Evolutionary conservation across 2,797 vertebrate genomes (phyloP).

Genomic region (Syngnathus rostellatus): DNA sequence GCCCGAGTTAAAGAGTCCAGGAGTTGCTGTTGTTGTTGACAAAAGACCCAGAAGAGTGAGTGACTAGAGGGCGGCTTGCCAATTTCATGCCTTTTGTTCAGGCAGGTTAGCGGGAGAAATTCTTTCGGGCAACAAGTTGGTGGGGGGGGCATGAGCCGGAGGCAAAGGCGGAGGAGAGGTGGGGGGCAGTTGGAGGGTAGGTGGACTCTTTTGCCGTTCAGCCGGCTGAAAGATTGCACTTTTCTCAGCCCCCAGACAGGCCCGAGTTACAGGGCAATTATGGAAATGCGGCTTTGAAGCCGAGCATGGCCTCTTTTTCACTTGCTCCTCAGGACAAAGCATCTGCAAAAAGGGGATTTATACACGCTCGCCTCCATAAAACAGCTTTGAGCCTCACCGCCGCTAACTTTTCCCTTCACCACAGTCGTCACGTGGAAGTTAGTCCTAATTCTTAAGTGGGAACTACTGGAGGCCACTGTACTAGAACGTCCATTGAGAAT

Average conservation of each 20-base stretch:
- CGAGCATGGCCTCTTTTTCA: constrained; percentile 74
- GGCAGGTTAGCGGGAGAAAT: constrained; percentile 75
- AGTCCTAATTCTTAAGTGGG: constrained; percentile 2
- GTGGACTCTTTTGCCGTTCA: constrained; percentile 79
- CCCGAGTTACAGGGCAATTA: constrained; percentile 97
- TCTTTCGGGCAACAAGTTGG: constrained; percentile 87
- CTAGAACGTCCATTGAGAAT: background rate
- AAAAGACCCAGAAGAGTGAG: constrained; percentile 73
- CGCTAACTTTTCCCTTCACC: constrained; percentile 5
- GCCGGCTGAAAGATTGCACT: constrained; percentile 89
- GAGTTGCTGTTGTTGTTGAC: constrained; percentile 63
- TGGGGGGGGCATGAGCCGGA: constrained; percentile 62
- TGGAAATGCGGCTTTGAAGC: constrained; percentile 98
- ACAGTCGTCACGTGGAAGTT: constrained; percentile 1
- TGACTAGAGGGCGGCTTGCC: constrained; percentile 71
- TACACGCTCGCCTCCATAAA: constrained; percentile 49
- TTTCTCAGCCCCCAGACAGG: constrained; percentile 68
- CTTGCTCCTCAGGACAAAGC: constrained; percentile 75
- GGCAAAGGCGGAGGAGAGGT: constrained; percentile 58
- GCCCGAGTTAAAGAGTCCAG: constrained; percentile 61
- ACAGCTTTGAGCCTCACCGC: constrained; percentile 26
- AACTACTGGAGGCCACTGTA: background rate
- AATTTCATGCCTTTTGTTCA: constrained; percentile 90
- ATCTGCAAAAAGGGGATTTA: constrained; percentile 55
- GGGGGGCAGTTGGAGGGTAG: constrained; percentile 55